A percentile compares a stretch with the other conserved stretches of the same genome.
Evolutionary conservation across 1,140 invertebrate genomes (phyloP).

Genomic region (Ostrea denselamellosa): DNA sequence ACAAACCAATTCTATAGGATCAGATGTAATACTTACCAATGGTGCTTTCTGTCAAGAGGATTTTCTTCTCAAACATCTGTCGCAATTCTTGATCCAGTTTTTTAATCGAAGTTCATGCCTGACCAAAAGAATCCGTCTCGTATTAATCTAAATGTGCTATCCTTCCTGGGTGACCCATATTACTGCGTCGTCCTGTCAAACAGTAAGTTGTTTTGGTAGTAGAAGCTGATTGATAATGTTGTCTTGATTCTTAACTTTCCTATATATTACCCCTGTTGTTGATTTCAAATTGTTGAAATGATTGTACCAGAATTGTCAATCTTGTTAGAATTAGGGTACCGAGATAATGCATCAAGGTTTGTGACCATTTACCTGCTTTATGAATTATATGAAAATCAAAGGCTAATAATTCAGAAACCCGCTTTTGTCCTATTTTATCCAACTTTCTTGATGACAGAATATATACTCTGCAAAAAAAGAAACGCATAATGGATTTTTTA

Average conservation of each 20-base stretch:
- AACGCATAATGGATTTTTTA: too few species aligned
- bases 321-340: too few species aligned
- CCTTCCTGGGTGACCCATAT: slow-evolving; percentile 19
- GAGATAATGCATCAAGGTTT: too few species aligned
- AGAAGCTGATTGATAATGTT: background rate
- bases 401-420: too few species aligned
- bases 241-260: background rate
- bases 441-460: too few species aligned
- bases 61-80: slow-evolving; percentile 30
- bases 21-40: background rate
- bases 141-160: background rate
- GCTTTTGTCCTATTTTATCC: too few species aligned
- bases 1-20: slow-evolving; percentile 11
- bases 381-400: too few species aligned
- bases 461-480: too few species aligned
- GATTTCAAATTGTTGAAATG: too few species aligned
- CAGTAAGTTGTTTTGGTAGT: too few species aligned
- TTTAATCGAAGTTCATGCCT: slow-evolving; percentile 26
- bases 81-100: slow-evolving; percentile 29
- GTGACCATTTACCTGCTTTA: too few species aligned
- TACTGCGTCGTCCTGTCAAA: background rate
- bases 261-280: background rate
- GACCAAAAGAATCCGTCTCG: slow-evolving; percentile 39
- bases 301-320: too few species aligned
- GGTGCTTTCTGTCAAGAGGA: slow-evolving; percentile 21